Base-by-base conservation (phyloP, 2,888 invertebrate species). In the Torymus auratus region DNA sequence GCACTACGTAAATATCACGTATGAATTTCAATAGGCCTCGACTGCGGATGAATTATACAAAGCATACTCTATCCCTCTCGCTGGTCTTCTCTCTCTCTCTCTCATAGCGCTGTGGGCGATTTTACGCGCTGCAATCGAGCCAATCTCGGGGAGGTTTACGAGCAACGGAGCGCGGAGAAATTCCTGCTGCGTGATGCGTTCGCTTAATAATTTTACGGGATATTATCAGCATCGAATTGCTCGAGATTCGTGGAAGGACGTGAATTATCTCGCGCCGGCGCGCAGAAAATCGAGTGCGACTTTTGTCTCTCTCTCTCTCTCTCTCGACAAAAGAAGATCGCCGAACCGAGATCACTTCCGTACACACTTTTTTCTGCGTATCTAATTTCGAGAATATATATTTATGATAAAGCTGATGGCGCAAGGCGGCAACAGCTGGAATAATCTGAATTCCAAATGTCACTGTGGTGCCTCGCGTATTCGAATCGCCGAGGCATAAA, bases 201-300 rank as follows among this genome's bases (percentile, higher is more conserved):
- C 41, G 23, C 69, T 65, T 60, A 68, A 78, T 79, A 79, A 79
- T 79, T 73, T 79, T 73, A 67, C 20, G 62, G 62, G 62, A 56
- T 56, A 56, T 56, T 62, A 68, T 73, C 72, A 20, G 71, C 70
- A 58, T 64, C 64, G 70, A 52, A 56, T 68, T 71, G 71, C 52
- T 28, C 78, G 71, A 58, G 58, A 65, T 78, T 77, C 69, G 62
- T 53, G 76, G 69, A 76, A 76, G 67, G 23, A 55, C 50, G 56
- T 50, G 53, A 60, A 75, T 68, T 75, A 64, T 76, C 61, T 55
- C 41, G 41, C 41, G 41, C 41, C 7, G 7, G 41, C 7, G 41
- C 41, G 41, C 41, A 41, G 41, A 41, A 41, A 41, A 41, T 41
- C 41, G 7, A 41, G 41, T 41, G 41, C 41, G 41, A 41, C 41